Conservation (phyloP, 2,113 vertebrate species). For the Microtus montanus region DNA sequence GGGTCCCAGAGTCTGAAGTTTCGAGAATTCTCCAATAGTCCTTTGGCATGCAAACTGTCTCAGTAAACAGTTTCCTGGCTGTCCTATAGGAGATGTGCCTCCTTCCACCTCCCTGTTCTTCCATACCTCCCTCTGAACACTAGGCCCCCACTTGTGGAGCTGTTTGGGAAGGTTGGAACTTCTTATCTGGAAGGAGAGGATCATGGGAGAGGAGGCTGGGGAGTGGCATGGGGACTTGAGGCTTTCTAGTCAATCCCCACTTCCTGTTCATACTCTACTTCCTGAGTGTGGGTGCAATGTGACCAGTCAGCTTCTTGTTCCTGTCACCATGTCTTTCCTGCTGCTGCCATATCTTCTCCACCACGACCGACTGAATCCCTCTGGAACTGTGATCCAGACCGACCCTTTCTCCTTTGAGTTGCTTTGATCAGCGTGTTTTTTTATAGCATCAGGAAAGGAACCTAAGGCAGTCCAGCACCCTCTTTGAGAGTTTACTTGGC, state of each 20-base stretch:
- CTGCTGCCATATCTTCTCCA: no score
- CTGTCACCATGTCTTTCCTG: not conserved
- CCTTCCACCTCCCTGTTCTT: no score
- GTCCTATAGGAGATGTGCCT: no score
- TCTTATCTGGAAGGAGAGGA: not conserved
- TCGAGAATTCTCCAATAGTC: not conserved
- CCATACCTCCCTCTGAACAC: not conserved
- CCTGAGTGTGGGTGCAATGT: not conserved
- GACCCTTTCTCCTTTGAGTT: no score
- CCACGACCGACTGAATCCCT: not conserved
- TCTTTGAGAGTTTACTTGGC: not conserved
- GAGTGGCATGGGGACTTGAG: not conserved
- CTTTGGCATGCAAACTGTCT: not conserved
- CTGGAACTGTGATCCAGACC: no score
- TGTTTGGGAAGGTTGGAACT: not conserved
- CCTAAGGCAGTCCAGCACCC: not conserved
- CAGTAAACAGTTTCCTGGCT: not conserved
- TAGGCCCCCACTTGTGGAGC: not conserved
- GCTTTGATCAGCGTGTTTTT: not conserved
- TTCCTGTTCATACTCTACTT: not conserved
- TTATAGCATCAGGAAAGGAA: not conserved
- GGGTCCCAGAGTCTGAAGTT: not conserved
- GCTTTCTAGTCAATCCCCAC: not conserved
- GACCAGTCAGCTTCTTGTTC: not conserved
- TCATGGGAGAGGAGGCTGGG: not conserved